phyloP scores from a whole-genome alignment of 2,797 vertebrate genomes.

The Cyprinella venusta region DNA sequence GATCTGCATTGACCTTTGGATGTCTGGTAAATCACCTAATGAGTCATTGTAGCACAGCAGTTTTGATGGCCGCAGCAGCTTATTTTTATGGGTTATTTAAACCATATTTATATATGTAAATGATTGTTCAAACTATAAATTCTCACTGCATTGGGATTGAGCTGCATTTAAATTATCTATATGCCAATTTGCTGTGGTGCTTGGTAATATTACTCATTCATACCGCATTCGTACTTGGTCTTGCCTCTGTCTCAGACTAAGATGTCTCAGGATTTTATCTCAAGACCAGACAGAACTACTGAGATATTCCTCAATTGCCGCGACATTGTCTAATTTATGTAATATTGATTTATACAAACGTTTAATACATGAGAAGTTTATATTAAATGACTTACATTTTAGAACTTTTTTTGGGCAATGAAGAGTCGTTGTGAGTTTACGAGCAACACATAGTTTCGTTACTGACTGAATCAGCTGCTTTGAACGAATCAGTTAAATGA shows the following conservation, averaged over 20 bases:
- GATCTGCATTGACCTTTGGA: slow-evolving; percentile 12
- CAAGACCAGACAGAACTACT: not conserved
- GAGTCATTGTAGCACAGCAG: slow-evolving; percentile 5
- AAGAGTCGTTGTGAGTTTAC: too few relatives aligned
- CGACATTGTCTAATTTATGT: not conserved
- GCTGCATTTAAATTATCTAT: slow-evolving; percentile 18
- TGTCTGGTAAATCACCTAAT: slow-evolving; percentile 29
- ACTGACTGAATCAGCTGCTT: not conserved
- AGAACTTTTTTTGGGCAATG: not conserved
- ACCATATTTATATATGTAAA: slow-evolving; percentile 4
- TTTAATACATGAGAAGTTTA: not conserved
- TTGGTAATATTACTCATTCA: not conserved
- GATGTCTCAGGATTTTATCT: not conserved
- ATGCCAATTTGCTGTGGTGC: not conserved
- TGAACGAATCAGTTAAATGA: not conserved
- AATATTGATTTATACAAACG: not conserved
- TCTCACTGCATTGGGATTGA: not conserved
- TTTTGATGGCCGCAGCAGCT: not conserved
- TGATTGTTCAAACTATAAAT: not conserved
- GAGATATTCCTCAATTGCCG: not conserved
- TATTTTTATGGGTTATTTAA: slow-evolving; percentile 1
- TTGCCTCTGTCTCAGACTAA: not conserved
- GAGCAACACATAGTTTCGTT: too few relatives aligned
- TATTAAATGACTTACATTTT: not conserved
- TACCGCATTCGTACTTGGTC: not conserved